A percentile compares a stretch with the other conserved stretches of the same genome.
Conservation (phyloP, 1,140 invertebrate genomes). For the Melanaphis sacchari region DNA sequence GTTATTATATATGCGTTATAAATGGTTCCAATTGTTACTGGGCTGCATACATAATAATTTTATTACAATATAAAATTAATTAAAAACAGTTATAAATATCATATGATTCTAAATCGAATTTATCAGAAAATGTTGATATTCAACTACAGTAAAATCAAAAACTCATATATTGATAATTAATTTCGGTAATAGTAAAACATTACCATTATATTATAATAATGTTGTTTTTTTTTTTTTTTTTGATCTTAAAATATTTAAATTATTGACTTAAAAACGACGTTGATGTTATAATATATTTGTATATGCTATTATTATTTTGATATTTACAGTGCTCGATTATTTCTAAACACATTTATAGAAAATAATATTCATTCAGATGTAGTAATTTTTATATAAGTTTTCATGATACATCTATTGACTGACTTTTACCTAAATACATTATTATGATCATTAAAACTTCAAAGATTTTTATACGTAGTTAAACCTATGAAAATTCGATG, state of each 20-base stretch:
- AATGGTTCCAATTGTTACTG: not conserved
- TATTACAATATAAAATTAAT: not conserved
- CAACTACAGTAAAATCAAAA: not conserved
- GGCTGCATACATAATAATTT: not conserved
- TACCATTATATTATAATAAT: too few relatives aligned
- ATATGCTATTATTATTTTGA: not conserved
- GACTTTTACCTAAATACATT: not conserved
- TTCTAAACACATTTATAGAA: not conserved
- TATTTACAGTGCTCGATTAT: not conserved
- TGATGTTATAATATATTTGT: not conserved
- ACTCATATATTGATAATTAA: not conserved
- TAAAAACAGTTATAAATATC: not conserved
- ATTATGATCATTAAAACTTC: not conserved
- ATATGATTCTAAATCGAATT: not conserved
- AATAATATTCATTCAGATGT: not conserved
- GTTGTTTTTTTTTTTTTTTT: not conserved
- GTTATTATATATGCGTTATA: not conserved
- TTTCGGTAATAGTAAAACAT: too few relatives aligned
- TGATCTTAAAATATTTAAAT: not conserved
- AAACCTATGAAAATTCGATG: not conserved
- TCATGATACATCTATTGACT: not conserved
- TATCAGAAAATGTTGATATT: not conserved
- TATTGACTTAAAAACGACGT: not conserved
- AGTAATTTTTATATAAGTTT: not conserved
- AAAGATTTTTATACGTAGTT: not conserved